Conservation (phyloP, 2,888 invertebrate species). For the Torymus auratus region DNA sequence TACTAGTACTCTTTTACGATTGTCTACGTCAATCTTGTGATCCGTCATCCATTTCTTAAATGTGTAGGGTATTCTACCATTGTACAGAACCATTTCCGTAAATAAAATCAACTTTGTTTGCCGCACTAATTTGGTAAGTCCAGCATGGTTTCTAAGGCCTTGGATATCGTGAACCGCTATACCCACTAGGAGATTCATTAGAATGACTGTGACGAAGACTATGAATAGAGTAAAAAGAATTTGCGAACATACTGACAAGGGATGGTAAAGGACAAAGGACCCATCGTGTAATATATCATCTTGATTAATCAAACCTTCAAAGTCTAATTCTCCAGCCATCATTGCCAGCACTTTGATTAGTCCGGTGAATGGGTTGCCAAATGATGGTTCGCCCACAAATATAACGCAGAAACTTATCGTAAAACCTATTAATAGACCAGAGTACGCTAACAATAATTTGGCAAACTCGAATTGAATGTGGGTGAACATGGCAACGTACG, state of each 20-base stretch:
- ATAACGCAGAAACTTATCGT: constrained; percentile 76
- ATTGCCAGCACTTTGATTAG: constrained; percentile 74
- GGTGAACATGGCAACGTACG: constrained; percentile 78
- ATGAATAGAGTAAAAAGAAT: constrained; percentile 74
- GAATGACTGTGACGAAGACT: constrained; percentile 74
- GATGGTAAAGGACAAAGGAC: constrained; percentile 71
- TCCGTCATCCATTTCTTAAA: constrained; percentile 75
- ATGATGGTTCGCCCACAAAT: constrained; percentile 73
- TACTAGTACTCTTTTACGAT: constrained; percentile 75
- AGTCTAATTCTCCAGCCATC: constrained; percentile 76
- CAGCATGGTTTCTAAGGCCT: constrained; percentile 77
- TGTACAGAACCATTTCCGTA: constrained; percentile 76
- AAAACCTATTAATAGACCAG: constrained; percentile 76
- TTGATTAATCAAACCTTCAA: constrained; percentile 72
- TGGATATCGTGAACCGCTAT: constrained; percentile 76
- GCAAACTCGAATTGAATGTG: constrained; percentile 76
- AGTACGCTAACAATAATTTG: constrained; percentile 75
- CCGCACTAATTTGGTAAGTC: constrained; percentile 76
- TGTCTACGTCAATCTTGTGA: constrained; percentile 74
- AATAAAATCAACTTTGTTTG: constrained; percentile 78
- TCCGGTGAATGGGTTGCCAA: constrained; percentile 73
- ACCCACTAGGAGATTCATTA: constrained; percentile 76
- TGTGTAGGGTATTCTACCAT: constrained; percentile 73
- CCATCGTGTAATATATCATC: constrained; percentile 66
- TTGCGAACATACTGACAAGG: constrained; percentile 73